Evolutionary conservation across 2,113 vertebrate genomes (phyloP).

Genomic region (Abramis brama): DNA sequence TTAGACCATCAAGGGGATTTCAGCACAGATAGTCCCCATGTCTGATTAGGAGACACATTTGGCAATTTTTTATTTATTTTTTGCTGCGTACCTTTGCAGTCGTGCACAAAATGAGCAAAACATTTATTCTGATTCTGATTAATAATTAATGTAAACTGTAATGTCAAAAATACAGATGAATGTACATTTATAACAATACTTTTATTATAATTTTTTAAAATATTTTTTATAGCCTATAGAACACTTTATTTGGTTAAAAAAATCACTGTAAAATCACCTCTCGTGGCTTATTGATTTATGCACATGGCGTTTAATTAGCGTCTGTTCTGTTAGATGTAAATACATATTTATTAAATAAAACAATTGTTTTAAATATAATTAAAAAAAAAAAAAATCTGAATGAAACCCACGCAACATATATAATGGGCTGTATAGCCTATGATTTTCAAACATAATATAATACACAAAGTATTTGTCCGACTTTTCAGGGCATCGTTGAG

Average conservation of each 20-base stretch:
- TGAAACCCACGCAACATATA: background rate
- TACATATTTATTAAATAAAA: background rate
- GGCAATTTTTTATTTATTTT: no score
- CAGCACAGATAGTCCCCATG: background rate
- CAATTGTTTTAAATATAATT: no score
- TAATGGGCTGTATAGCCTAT: background rate
- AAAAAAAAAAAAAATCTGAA: no score
- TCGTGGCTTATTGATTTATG: background rate
- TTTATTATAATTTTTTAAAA: background rate
- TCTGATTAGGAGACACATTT: background rate
- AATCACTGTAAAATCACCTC: background rate
- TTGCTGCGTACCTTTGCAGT: background rate
- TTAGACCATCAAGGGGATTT: background rate
- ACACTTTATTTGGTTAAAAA: background rate
- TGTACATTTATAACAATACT: background rate
- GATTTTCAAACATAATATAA: background rate
- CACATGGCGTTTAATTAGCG: background rate
- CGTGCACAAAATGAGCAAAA: background rate
- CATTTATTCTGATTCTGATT: background rate
- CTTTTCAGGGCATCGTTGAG: constrained; percentile 5
- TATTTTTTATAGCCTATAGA: background rate
- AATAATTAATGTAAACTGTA: background rate
- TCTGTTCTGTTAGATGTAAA: background rate
- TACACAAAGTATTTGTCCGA: background rate
- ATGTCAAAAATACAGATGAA: background rate